Conservation (phyloP, 1,140 invertebrate species). For the Heliconius hermathena region DNA sequence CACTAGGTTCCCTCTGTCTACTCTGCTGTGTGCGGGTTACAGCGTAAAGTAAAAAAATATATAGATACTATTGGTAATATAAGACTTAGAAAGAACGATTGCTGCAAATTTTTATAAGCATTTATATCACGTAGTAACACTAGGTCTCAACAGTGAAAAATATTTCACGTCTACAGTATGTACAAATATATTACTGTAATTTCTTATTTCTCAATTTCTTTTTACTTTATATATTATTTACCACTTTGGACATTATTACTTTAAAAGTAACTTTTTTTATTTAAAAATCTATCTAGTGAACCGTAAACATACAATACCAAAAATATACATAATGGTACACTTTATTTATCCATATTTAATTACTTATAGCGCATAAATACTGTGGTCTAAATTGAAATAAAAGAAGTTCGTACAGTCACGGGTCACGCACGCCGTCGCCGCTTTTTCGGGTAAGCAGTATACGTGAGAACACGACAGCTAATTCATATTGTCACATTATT, state of each 20-base stretch:
- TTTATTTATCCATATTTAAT: background rate
- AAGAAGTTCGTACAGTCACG: background rate
- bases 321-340: background rate
- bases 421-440: background rate
- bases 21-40: no score
- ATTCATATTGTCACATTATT: constrained; percentile 25
- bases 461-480: constrained; percentile 23
- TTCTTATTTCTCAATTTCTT: background rate
- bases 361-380: background rate
- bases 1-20: no score
- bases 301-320: no score
- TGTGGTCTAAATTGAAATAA: background rate
- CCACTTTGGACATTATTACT: no score
- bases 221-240: no score
- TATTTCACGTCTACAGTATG: background rate
- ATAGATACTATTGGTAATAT: no score
- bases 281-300: no score
- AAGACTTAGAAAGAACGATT: background rate
- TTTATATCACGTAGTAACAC: background rate
- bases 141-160: background rate
- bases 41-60: no score
- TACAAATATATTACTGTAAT: constrained; percentile 1
- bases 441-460: background rate
- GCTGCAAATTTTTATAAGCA: background rate
- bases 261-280: no score